Evolutionary conservation across 2,888 invertebrate species (phyloP).

Genomic region (Chrysodeixis includens): DNA sequence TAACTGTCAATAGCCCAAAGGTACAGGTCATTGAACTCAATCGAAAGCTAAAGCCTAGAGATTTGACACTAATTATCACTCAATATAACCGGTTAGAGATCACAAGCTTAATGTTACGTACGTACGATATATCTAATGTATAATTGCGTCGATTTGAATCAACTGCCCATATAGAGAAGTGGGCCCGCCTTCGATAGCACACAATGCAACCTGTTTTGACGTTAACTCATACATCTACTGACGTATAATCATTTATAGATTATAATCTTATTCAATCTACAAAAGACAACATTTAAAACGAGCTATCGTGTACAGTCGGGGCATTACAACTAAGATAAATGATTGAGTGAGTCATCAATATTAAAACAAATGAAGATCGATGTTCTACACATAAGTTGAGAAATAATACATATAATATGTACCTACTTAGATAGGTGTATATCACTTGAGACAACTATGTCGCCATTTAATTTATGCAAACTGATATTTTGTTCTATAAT

Average conservation of each 20-base stretch:
- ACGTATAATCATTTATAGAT: slow-evolving; percentile 18
- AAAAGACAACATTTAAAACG: slow-evolving; percentile 3
- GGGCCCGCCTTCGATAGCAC: slow-evolving; percentile 51
- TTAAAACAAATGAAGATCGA: slow-evolving; percentile 4
- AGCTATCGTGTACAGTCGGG: not conserved
- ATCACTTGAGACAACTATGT: too few relatives aligned
- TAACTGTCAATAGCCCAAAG: not conserved
- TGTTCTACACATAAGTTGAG: not conserved
- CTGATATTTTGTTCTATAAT: too few relatives aligned
- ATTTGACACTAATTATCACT: slow-evolving; percentile 38
- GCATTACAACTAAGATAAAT: not conserved
- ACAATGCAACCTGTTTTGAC: slow-evolving; percentile 61
- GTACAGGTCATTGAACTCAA: not conserved
- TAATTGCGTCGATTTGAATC: slow-evolving; percentile 52
- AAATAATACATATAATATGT: not conserved
- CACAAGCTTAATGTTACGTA: slow-evolving; percentile 27
- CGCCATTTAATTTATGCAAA: too few relatives aligned
- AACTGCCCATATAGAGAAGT: slow-evolving; percentile 56
- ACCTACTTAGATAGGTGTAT: not conserved
- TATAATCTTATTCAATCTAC: not conserved
- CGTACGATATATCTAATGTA: slow-evolving; percentile 42
- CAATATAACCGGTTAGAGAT: slow-evolving; percentile 38
- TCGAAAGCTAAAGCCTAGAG: slow-evolving; percentile 21
- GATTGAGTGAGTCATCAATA: slow-evolving; percentile 3
- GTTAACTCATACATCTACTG: slow-evolving; percentile 25